Base-by-base conservation (phyloP, 2,113 vertebrate species). In the Oncorhynchus clarkii region DNA sequence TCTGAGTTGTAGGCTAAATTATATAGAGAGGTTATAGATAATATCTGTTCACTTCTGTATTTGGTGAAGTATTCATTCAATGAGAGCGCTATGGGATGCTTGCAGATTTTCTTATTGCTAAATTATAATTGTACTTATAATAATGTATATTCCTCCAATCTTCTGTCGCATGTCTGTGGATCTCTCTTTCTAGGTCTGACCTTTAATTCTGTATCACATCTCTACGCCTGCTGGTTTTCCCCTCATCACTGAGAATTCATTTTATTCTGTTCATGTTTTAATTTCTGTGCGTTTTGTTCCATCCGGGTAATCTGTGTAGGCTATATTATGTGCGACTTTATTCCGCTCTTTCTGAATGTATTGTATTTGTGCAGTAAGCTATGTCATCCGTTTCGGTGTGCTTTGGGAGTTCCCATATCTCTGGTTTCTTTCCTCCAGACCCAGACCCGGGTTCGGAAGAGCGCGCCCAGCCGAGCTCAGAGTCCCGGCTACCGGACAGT, bases 391-490 rank as follows among this genome's bases (percentile, higher is more conserved):
- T 31, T 7, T 54, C 24, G n/a, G 70, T 57, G 64, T 34, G 65
- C 4, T 68, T 68, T 39, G 49, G 11, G 20, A 22, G 26, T 49
- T 14, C 14, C 59, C 27, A 5, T 39, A 31, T 24, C 34, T 45
- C 16, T 27, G 27, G n/a, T 62, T 54, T 70, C 67, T 84, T 67
- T 88, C 65, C 76, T 76, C 26, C 66, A 96, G 95, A 94, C 87
- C 26, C 66, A 96, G 95, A 94, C 87, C 88, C 91, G 93, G 95
- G 95, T 95, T 96, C 93, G 94, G 95, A 96, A 96, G 94, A 96
- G 93, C 92, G 93, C 92, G 90, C 93, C 87, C 94, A 89, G 88
- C 91, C 90, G 84, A 95, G 94, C 90, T 91, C 91, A 82, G 87
- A 93, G 84, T 86, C 90, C 90, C 92, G 91, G 90, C 84, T 89